Evolutionary conservation across 1,140 invertebrate genomes (phyloP).

Genomic region (Zaprionus taronus): DNA sequence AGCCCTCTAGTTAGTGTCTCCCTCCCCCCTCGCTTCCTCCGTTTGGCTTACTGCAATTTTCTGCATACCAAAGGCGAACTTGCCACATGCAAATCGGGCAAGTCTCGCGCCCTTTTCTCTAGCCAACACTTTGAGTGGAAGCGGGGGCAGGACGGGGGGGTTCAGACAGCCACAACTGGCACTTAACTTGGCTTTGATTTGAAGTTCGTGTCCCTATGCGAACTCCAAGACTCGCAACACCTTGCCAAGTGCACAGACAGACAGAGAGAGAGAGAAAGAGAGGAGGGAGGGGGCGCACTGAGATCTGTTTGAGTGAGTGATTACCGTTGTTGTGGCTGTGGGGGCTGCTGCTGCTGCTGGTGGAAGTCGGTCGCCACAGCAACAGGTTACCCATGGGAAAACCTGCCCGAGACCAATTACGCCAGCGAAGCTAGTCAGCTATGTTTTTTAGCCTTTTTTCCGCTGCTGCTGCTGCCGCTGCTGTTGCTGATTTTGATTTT

Average conservation of each 20-base stretch:
- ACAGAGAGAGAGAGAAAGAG: constrained; percentile 1
- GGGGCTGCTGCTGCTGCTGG: constrained; percentile 25
- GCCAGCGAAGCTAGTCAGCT: constrained; percentile 30
- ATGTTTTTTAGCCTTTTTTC: neutral
- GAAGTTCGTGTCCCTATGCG: constrained; percentile 82
- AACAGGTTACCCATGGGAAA: constrained; percentile 83
- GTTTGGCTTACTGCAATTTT: constrained; percentile 38
- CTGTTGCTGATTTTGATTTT: constrained; percentile 75
- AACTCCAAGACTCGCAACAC: constrained; percentile 67
- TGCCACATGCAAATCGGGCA: constrained; percentile 73
- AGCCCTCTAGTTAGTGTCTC: constrained; percentile 18
- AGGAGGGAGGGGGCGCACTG: no score
- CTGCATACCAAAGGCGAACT: constrained; percentile 59
- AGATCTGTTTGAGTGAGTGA: constrained; percentile 70
- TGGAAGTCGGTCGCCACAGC: constrained; percentile 51
- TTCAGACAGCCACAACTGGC: constrained; percentile 48
- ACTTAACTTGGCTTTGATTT: constrained; percentile 81
- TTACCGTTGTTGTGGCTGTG: constrained; percentile 62
- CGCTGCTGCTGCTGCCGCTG: constrained; percentile 12
- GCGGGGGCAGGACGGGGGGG: neutral
- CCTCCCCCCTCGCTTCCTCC: neutral
- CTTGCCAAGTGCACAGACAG: constrained; percentile 47
- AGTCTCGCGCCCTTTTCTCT: constrained; percentile 35
- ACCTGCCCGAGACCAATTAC: constrained; percentile 68
- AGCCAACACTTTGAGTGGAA: constrained; percentile 34